Base-by-base conservation (phyloP, 2,797 vertebrate genomes). In the Taenioides sp. region DNA sequence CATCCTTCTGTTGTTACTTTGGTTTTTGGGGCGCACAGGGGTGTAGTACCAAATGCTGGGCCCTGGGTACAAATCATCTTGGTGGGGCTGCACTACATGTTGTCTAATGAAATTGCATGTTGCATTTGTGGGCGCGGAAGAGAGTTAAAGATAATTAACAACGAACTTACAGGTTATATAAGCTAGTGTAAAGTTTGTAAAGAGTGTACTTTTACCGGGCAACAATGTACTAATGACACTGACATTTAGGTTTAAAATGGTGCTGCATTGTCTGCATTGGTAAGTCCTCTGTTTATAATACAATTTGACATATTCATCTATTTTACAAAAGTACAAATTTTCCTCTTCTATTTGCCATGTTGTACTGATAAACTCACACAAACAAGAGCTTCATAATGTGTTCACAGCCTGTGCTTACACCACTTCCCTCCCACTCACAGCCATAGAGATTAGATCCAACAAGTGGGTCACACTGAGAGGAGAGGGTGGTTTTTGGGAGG, bases 401-500 rank as follows among this genome's bases (percentile, higher is more conserved):
- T 85, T 86, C 80, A 71, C 65, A 28, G 74, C 76, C 74, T 67
- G 70, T 64, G 78, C 81, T 74, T 79, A 75, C 80, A 65, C 43
- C 80, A 84, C 85, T 84, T 78, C 75, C 82, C 85, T 86, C 85
- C 85, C 80, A 80, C 83, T 84, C 83, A 84, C 87, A 82, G 71
- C 71, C 80, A 77, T 66, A 70, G 60, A 86, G 84, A 89, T 85
- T 84, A 86, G 81, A 85, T 81, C 80, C 83, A 90, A 92, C 88
- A 90, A 90, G 87, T 87, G 73, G 89, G 89, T 88, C 88, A 89
- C 87, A 77, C 82, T 83, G 75, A 79, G 84, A 69, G 54, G 81
- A 83, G 85, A 86, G 81, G 80, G 86, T 82, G 77, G 83, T 85
- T 63, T 87, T 85, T 84, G 85, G 87, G 82, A 86, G 78, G 74